Evolutionary conservation across 1,140 invertebrate genomes (phyloP).

Genomic region (Leptinotarsa texana): DNA sequence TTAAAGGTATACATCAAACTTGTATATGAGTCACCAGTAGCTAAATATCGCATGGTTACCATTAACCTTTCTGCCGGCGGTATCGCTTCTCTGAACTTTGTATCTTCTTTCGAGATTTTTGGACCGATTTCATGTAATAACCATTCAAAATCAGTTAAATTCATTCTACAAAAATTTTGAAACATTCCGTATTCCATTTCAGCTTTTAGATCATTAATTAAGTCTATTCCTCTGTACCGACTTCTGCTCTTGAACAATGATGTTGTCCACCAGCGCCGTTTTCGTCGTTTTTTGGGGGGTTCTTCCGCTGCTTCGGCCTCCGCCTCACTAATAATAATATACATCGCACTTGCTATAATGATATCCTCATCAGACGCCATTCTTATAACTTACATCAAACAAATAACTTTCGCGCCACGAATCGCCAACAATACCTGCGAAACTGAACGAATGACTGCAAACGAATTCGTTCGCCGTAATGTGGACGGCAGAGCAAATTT

Average conservation of each 20-base stretch:
- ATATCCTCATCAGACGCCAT: slow-evolving; percentile 18
- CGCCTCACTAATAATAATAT: slow-evolving; percentile 23
- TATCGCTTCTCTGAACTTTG: slow-evolving; percentile 27
- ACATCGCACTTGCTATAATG: slow-evolving; percentile 18
- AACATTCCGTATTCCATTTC: slow-evolving; percentile 24
- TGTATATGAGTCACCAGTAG: slow-evolving; percentile 27
- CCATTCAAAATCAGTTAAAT: slow-evolving; percentile 17
- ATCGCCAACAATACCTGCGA: slow-evolving; percentile 10
- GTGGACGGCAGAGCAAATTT: too few species aligned
- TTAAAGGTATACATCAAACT: slow-evolving; percentile 27
- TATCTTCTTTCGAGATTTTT: slow-evolving; percentile 28
- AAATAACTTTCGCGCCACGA: background rate
- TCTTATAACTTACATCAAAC: slow-evolving; percentile 6
- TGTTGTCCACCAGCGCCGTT: slow-evolving; percentile 25
- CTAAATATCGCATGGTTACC: slow-evolving; percentile 30
- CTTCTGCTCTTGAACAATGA: slow-evolving; percentile 29
- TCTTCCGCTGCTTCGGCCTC: background rate
- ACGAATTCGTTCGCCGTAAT: background rate
- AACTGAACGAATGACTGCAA: slow-evolving; percentile 20
- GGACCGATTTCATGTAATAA: slow-evolving; percentile 21
- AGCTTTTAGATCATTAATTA: slow-evolving; percentile 25
- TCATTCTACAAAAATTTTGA: slow-evolving; percentile 28
- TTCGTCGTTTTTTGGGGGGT: background rate
- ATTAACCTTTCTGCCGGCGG: slow-evolving; percentile 12
- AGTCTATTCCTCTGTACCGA: slow-evolving; percentile 28